These are phyloP conservation scores for Prolemur simus DNA, from an alignment of 2,113 vertebrate genomes.

Conservation along the genomic window DNA sequence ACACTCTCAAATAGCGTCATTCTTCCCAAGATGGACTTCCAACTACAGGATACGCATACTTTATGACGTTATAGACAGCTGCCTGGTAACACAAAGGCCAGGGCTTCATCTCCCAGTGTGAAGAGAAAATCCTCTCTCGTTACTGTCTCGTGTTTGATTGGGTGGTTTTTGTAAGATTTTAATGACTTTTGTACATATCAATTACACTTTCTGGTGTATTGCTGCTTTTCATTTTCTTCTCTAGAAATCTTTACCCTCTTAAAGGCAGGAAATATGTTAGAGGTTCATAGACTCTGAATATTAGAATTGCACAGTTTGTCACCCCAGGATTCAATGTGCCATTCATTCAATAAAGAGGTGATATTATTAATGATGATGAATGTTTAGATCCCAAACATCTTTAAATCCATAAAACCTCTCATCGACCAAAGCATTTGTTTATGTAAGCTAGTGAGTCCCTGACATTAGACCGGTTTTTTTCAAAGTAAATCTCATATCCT, in stretches of 20 bases:
- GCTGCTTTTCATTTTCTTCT: constrained; percentile 23
- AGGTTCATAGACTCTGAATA: neutral
- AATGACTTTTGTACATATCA: neutral
- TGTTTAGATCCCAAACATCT: neutral
- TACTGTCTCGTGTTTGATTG: neutral
- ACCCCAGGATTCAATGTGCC: neutral
- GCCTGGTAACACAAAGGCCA: neutral
- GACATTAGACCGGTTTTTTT: neutral
- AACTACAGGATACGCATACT: neutral
- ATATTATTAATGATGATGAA: neutral
- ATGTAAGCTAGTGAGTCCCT: neutral
- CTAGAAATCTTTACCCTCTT: constrained; percentile 16
- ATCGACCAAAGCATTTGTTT: neutral
- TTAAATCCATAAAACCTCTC: neutral
- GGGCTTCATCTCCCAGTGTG: neutral
- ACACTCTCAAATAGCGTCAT: neutral
- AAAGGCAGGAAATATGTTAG: neutral
- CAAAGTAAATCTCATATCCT: constrained; percentile 4
- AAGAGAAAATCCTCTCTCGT: neutral
- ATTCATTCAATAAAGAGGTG: neutral
- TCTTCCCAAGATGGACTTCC: neutral
- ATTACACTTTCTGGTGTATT: constrained; percentile 3
- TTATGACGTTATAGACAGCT: neutral
- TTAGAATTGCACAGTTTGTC: neutral
- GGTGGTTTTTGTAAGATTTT: neutral